These are phyloP conservation scores for Novumbra hubbsi DNA, from an alignment of 2,797 vertebrate genomes.

Conservation along the genomic window DNA sequence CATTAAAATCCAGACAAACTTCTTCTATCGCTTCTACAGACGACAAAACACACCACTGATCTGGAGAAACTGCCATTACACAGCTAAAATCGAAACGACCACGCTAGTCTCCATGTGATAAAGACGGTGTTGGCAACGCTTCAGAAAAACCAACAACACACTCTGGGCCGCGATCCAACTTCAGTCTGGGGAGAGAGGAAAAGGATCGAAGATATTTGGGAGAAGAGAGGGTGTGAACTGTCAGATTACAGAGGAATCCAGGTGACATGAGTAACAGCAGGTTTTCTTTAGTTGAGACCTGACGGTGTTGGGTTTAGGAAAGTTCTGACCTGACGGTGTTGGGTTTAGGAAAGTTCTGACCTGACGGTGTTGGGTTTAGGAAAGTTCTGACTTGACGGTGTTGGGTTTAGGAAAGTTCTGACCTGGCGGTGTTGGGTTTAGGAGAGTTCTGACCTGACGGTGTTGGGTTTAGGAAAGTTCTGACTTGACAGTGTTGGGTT, in stretches of 20 bases:
- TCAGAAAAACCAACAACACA: not conserved
- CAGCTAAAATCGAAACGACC: not conserved
- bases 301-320: too few relatives aligned
- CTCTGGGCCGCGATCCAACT: not conserved
- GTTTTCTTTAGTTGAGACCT: not conserved
- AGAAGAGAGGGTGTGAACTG: not conserved
- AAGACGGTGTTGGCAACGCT: not conserved
- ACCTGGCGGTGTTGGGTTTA: too few relatives aligned
- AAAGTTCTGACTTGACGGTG: not conserved
- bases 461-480: too few relatives aligned
- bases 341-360: too few relatives aligned
- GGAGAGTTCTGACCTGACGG: too few relatives aligned
- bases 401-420: too few relatives aligned
- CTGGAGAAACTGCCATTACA: not conserved
- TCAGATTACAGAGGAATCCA: not conserved
- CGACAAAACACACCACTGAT: not conserved
- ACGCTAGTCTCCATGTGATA: not conserved
- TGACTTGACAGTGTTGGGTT: too few relatives aligned
- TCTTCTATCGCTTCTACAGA: not conserved
- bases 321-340: too few relatives aligned
- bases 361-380: too few relatives aligned
- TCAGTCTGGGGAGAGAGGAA: not conserved
- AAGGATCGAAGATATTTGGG: not conserved
- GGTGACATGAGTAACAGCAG: not conserved
- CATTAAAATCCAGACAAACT: not conserved